Evolutionary conservation across 2,888 invertebrate species (phyloP), one percentile per base, ranked within the genome.

Genomic region (Andrena dorsata): DNA sequence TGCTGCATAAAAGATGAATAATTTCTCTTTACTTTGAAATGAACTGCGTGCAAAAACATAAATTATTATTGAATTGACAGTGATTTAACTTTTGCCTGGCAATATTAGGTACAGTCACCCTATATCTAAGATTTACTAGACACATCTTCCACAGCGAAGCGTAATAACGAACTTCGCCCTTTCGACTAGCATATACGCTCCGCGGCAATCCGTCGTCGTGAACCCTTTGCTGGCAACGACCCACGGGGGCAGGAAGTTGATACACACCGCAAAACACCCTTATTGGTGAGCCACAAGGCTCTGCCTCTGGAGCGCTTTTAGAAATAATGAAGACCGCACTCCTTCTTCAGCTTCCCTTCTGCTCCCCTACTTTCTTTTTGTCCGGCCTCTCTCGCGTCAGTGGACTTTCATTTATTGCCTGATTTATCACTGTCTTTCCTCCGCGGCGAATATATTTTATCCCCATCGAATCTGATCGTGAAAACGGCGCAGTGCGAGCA

Each of bases 311-410:
- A 76, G 84, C 76, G 83, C 88, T 87, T 88, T 88, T 82, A 86
- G 76, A 88, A 87, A 87, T 89, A 89, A 89, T 85, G 87, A 88
- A 82, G 83, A 76, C 84, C 73, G 82, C 80, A 73, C 84, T 83
- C 78, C 69, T 77, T 71, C 49, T 68, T 82, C 61, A 72, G 56
- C 73, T 76, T 84, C 79, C 81, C 83, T 82, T 65, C 60, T 41
- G 26, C 68, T 70, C 70, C 60, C 66, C 75, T 85, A 76, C 80
- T 84, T 80, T 82, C 85, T 85, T 82, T 84, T 86, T 80, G 81
- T 71, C 80, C 60, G 68, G 69, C 65, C 75, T 72, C 82, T 65
- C 66, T 70, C 73, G 78, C 64, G 71, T 79, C 82, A 77, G 76
- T 73, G 76, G 80, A 85, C 76, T 79, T 78, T 86, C 87, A 80